phyloP scores from a whole-genome alignment of 2,113 vertebrate species.

The Petrocephalus zakoni region DNA sequence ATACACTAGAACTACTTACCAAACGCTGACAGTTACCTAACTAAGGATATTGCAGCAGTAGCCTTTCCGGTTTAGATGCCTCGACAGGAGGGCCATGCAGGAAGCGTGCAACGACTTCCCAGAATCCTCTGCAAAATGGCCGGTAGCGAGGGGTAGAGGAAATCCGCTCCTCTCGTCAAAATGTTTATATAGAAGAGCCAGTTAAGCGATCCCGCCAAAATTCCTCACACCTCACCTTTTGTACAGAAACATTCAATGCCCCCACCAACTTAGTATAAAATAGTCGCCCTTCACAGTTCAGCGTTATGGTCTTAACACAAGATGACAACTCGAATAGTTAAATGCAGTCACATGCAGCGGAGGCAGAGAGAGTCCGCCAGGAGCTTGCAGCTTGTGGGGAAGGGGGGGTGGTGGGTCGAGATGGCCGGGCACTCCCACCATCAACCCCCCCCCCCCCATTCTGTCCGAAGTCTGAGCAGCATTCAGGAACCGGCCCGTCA shows the following conservation, averaged over 20 bases:
- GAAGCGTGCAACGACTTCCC: background rate
- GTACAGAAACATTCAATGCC: background rate
- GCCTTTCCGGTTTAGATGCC: background rate
- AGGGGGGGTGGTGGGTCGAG: background rate
- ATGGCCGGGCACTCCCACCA: background rate
- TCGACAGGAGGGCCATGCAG: background rate
- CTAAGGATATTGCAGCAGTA: background rate
- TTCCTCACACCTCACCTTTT: background rate
- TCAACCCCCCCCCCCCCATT: slow-evolving; percentile 28
- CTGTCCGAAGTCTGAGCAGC: slow-evolving; percentile 56
- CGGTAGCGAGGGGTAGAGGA: background rate
- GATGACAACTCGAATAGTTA: background rate
- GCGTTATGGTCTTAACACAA: background rate
- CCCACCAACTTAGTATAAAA: background rate
- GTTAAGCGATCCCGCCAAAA: background rate
- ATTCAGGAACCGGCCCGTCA: slow-evolving; percentile 48
- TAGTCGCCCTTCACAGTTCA: background rate
- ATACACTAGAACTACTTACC: background rate
- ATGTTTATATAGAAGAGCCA: background rate
- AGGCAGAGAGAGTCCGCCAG: background rate
- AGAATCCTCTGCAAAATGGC: background rate
- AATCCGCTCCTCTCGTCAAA: background rate
- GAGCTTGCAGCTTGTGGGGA: background rate
- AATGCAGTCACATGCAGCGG: background rate
- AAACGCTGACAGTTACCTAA: background rate